Evolutionary conservation across 1,140 invertebrate genomes (phyloP), one percentile per base, ranked within the genome.

Genomic region (Phocides pigmalion): DNA sequence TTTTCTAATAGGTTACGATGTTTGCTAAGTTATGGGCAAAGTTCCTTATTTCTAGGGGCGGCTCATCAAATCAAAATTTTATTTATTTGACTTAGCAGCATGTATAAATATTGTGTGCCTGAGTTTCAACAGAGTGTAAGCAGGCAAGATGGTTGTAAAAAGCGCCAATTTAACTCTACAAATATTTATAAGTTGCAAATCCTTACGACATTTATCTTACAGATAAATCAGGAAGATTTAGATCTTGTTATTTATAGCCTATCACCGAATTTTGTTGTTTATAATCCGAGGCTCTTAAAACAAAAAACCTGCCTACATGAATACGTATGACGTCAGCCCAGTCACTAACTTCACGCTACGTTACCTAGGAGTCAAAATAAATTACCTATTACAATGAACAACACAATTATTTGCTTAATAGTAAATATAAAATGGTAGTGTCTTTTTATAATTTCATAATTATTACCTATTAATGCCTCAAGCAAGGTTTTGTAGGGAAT

Each of bases 281-380:
- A 4, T 39, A 14, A 39, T 39, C 35, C 12, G 35, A 39, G n/a
- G 12, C 4, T n/a, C 2, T 2, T n/a, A 2, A 39, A 11, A 14
- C 35, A 39, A 39, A 39, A 39, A 39, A 35, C n/a, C 32, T 35
- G 32, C 35, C 35, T 14, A 39, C 35, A 39, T 14, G 25, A 28
- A 8, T 28, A 28, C n/a, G 20, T 15, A n/a, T 49, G 46, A 49
- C 46, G 20, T 49, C 46, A 25, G 44, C 0, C 22, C 20, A 14
- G 20, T 11, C 25, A 8, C 20, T 8, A 46, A n/a, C 17, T 44
- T 44, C 17, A 20, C 42, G 19, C 19, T 8, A 49, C 14, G 4
- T 25, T 25, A 49, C 25, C 46, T 25, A 22, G 14, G 9, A 25
- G 14, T 25, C 20, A 12, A 49, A 12, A 9, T 20, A 47, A 12